A percentile compares a stretch with the other conserved stretches of the same genome.
Conservation (phyloP, 2,113 vertebrate species). For the Saimiri boliviensis region DNA sequence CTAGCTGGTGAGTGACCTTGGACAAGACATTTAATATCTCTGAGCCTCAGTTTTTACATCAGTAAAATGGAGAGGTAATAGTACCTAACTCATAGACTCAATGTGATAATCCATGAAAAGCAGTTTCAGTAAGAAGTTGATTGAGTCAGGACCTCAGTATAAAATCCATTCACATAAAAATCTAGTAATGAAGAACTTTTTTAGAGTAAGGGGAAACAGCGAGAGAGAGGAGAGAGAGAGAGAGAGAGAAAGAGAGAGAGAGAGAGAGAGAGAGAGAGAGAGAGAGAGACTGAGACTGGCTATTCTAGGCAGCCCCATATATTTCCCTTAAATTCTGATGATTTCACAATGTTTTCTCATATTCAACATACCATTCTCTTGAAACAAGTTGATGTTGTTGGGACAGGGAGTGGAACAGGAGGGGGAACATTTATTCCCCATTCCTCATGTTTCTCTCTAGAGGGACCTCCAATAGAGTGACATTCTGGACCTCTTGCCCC, state of each 20-base stretch:
- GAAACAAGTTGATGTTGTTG: background rate
- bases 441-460: background rate
- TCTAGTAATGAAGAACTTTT: background rate
- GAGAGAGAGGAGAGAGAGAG: too few relatives aligned
- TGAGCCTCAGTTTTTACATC: background rate
- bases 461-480: background rate
- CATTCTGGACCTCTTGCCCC: background rate
- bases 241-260: too few relatives aligned
- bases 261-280: too few relatives aligned
- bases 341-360: background rate
- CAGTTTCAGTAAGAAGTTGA: background rate
- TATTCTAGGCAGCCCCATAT: rapidly evolving
- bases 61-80: background rate
- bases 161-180: background rate
- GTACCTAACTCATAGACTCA: background rate
- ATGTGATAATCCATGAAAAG: background rate
- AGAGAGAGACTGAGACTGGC: background rate
- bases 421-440: background rate
- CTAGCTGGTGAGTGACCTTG: background rate
- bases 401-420: background rate
- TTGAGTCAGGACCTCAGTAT: background rate
- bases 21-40: background rate
- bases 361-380: background rate
- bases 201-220: too few relatives aligned
- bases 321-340: background rate